Evolutionary conservation across 1,140 invertebrate genomes (phyloP), one percentile per base, ranked within the genome.

Genomic region (Mesaphorura yosii): DNA sequence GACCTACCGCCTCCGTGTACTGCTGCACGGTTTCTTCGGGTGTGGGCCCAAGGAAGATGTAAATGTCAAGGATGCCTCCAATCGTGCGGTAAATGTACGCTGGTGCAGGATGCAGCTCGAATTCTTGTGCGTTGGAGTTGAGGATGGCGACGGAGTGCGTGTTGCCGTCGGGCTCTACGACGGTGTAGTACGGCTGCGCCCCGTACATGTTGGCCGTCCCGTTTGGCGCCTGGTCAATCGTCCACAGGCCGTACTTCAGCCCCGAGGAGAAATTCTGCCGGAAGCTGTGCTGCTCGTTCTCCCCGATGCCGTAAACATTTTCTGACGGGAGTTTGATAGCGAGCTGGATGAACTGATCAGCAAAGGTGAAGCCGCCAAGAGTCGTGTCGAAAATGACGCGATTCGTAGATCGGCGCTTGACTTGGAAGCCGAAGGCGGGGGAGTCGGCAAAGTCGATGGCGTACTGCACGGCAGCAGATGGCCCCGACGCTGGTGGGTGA

Each of bases 271-370:
- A 58, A 39, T 3, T 63, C 39, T 70, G 66, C 51, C 63, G 53
- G 34, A 66, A 62, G 17, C 40, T 20, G 22, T 41, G 42, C n/a
- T 59, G 66, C 10, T 66, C 58, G 28, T 65, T 63, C 58, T 77
- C 75, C 14, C 75, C 75, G 60, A 77, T 69, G 17, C 75, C 76
- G 34, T 59, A 59, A 5, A 77, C 61, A 55, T 73, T 69, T 12
- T 62, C 53, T 15, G 68, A 67, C 0, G 86, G 79, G 15, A 91
- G 65, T 26, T 76, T 66, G 0, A 81, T 75, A 4, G 80, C 82
- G 10, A 93, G 70, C 71, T 91, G 87, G 5, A 93, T 71, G 67
- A 90, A 88, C 65, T 91, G 85, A 66, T 92, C 78, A 0, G 84
- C 77, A 62, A 87, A 82, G 4, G 51, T 59, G 38, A 86, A 76